These are phyloP conservation scores for Aldrovandia affinis DNA, from an alignment of 2,797 vertebrate species.

Conservation along the genomic window DNA sequence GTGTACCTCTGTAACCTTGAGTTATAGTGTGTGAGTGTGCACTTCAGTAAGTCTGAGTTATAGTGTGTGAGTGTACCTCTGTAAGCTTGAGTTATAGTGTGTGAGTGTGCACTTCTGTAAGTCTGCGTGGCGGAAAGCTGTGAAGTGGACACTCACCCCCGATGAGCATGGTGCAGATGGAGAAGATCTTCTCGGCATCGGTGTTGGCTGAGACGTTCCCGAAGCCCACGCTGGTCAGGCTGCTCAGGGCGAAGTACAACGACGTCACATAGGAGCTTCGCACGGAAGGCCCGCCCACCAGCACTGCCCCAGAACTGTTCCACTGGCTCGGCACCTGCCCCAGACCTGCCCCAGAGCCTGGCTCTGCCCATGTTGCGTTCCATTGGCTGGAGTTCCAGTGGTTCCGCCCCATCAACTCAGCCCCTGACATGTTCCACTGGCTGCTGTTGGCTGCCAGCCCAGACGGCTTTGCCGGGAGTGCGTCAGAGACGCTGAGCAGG, in stretches of 20 bases:
- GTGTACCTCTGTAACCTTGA: no score
- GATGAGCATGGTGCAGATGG: conserved; percentile 75
- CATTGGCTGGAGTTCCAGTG: conserved; percentile 69
- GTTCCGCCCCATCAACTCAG: conserved; percentile 46
- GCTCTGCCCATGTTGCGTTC: conserved; percentile 54
- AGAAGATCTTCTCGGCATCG: conserved; percentile 74
- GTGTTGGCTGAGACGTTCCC: conserved; percentile 78
- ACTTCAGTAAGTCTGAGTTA: no score
- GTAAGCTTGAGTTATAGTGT: neutral
- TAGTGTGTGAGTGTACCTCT: neutral
- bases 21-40: no score
- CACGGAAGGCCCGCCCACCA: conserved; percentile 67
- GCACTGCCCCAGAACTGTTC: conserved; percentile 38
- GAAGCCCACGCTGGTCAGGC: conserved; percentile 75
- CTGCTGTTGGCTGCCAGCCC: conserved; percentile 36
- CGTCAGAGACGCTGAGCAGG: conserved; percentile 44
- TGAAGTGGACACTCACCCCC: conserved; percentile 62
- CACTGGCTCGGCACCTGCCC: conserved; percentile 15
- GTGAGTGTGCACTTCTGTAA: neutral
- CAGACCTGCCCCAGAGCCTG: neutral
- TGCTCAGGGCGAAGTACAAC: conserved; percentile 75
- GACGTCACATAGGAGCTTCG: conserved; percentile 74
- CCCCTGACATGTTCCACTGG: conserved; percentile 48
- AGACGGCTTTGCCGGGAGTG: conserved; percentile 29
- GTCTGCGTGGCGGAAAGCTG: neutral